Evolutionary conservation across 2,113 vertebrate species (phyloP), one percentile per base, ranked within the genome.

Genomic region (Podarcis raffonei): DNA sequence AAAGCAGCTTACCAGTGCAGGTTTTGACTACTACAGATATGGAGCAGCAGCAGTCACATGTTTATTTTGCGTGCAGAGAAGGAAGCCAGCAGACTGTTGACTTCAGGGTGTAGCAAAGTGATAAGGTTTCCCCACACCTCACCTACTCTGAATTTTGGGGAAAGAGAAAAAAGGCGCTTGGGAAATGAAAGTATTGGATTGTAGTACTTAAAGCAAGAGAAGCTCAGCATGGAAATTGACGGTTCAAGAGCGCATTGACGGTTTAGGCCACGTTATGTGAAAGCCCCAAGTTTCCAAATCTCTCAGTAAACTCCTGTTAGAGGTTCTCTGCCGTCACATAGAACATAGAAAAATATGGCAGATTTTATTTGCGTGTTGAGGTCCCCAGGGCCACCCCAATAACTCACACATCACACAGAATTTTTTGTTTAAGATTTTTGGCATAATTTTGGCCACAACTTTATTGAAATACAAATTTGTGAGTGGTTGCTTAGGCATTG

Each of bases 121-220:
- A 22, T 69, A 74, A 89, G 3, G 23, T 7, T 30, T 1, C 76
- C 39, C 23, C 20, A 53, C 75, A 62, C 13, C 59, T 62, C 1
- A 13, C 57, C 5, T 11, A 65, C 9, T 23, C n/a, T 86, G 18
- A 3, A 25, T 12, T 88, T 32, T 4, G 25, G 22, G 0, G 0
- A 0, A 5, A 1, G 0, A 4, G 2, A 0, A 0, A 0, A 20
- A 35, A 84, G 22, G 48, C 32, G 65, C 9, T 76, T 66, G 6
- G 6, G 57, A 65, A 76, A 48, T 48, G 32, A 85, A 83, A 25
- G 22, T 59, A 0, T 0, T 11, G 48, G 1, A 15, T 91, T 87
- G 42, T 87, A 57, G 69, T 71, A 65, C 62, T 85, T 69, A 86
- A 22, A 88, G 13, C 8, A 84, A 1, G 81, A 22, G 32, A 80